Conservation (phyloP, 37 sponge, comb jelly and placozoan genomes). For the Tethya wilhelma region DNA sequence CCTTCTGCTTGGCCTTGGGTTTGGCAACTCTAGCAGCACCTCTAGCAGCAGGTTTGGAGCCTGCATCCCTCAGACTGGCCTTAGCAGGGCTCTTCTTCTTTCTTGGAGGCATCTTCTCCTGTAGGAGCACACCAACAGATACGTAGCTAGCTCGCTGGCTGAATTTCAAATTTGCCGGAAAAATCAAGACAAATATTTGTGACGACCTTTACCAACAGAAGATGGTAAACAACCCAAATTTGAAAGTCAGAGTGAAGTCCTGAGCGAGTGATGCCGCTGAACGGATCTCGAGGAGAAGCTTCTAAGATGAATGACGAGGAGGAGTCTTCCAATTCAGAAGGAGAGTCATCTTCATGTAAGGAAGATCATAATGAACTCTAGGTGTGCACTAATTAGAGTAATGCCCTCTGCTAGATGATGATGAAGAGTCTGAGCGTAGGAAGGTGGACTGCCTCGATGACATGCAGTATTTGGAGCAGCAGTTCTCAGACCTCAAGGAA, state of each 20-base stretch:
- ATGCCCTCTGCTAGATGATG: conserved; percentile 40
- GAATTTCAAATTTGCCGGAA: no score
- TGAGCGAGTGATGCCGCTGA: no score
- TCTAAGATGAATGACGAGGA: conserved; percentile 46
- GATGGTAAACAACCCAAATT: background rate
- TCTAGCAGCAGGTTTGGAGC: background rate
- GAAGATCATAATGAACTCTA: background rate
- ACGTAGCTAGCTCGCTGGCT: no score
- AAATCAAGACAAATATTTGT: background rate
- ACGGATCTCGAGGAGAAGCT: no score
- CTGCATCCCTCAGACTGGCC: background rate
- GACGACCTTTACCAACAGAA: background rate
- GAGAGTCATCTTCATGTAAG: conserved; percentile 60
- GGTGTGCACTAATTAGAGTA: conserved; percentile 39
- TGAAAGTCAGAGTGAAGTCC: background rate
- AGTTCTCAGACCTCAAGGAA: conserved; percentile 68
- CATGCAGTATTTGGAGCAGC: conserved; percentile 58
- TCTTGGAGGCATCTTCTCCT: conserved; percentile 26
- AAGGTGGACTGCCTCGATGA: conserved; percentile 61
- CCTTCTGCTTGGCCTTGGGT: conserved; percentile 1
- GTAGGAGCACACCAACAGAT: no score
- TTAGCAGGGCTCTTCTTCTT: background rate
- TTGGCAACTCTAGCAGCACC: conserved; percentile 21
- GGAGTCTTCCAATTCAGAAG: conserved; percentile 61
- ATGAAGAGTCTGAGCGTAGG: conserved; percentile 53